Evolutionary conservation across 2,888 invertebrate species (phyloP).

Genomic region (Eristalinus sepulchralis): DNA sequence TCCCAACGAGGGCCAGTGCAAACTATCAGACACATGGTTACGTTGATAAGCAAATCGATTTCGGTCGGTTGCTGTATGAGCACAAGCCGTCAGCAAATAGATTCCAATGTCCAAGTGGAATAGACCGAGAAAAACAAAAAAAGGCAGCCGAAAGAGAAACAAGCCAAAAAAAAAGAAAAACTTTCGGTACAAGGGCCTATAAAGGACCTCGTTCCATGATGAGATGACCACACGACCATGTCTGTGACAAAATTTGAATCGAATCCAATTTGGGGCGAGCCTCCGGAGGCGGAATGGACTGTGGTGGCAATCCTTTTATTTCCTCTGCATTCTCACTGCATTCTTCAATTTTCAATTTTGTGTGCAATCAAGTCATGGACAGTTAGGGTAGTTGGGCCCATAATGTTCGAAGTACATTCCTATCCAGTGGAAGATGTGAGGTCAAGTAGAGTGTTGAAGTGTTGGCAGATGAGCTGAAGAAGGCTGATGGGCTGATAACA

Average conservation of each 20-base stretch:
- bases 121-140: not conserved
- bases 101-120: slow-evolving; percentile 21
- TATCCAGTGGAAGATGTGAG: not conserved
- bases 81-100: slow-evolving; percentile 24
- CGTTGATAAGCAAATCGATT: slow-evolving; percentile 34
- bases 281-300: not conserved
- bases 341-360: slow-evolving; percentile 38
- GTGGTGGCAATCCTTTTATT: not conserved
- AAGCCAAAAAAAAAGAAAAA: not conserved
- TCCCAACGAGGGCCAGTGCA: not conserved
- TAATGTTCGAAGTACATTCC: slow-evolving; percentile 2
- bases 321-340: slow-evolving; percentile 17
- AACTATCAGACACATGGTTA: not conserved
- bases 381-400: slow-evolving; percentile 20
- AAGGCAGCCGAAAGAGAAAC: not conserved
- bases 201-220: slow-evolving; percentile 20
- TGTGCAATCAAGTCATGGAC: slow-evolving; percentile 38
- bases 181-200: slow-evolving; percentile 3
- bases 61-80: not conserved
- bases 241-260: slow-evolving; percentile 59
- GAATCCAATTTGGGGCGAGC: slow-evolving; percentile 54
- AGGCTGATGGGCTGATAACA: slow-evolving; percentile 44
- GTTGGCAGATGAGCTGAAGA: not conserved
- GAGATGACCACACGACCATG: not conserved
- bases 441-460: not conserved